Evolutionary conservation across 2,797 vertebrate genomes (phyloP), one percentile per base, ranked within the genome.

Genomic region (Hipposideros larvatus): DNA sequence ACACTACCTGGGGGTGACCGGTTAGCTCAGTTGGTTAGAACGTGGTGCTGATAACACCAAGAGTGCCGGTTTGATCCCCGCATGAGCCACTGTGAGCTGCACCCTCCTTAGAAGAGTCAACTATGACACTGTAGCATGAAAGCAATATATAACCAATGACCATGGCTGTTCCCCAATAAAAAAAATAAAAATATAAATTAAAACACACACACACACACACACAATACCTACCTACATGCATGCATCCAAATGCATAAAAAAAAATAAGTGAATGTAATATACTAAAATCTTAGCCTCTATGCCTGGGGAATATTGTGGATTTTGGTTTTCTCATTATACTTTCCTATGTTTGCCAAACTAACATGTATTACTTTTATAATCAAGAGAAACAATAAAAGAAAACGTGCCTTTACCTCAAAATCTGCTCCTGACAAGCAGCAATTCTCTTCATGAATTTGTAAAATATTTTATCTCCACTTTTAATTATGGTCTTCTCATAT

Each of bases 401-500:
- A 95, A 87, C 22, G 5, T 48, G 53, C 19, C 21, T 73, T 94
- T 97, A 99, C 97, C 99, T 99, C 83, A 99, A 97, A 92, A 99
- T 99, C 98, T 99, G 99, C 77, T 99, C 98, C 24, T 98, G 99
- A 97, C 99, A 99, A 46, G 84, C 0, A 0, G 99, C 99, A 97
- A 99, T 99, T 96, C 93, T 99, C 98, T 99, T 99, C 99, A 99
- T 99, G 98, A 99, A 99, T 97, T 99, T 98, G 94, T 98, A 98
- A 97, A 99, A 99, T 0, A 98, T 85, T 11, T 97, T 97, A 71
- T 99, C 99, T 88, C 98, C 99, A 82, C 98, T 99, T 94, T 98
- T 98, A 70, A 98, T 98, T 82, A 96, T 78, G 46, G 97, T 98
- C 98, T 99, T 99, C 98, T 99, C 99, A 2, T 99, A 99, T 88